phyloP scores from a whole-genome alignment of 2,113 vertebrate genomes.

The Oenanthe melanoleuca region DNA sequence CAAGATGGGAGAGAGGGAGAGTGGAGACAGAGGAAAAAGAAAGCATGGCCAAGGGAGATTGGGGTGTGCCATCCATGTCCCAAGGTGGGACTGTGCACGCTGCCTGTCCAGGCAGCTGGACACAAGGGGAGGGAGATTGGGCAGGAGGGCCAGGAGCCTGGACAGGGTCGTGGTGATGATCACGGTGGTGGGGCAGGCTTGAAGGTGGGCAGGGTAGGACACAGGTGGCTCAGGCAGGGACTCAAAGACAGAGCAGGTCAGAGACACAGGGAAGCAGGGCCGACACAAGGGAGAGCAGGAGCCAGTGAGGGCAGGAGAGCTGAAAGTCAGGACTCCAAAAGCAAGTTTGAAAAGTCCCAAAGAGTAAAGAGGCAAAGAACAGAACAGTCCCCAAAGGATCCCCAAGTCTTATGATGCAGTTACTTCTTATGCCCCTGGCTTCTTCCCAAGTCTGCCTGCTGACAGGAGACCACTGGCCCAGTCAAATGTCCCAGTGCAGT shows the following conservation, averaged over 20 bases:
- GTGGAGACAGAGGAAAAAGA: not conserved
- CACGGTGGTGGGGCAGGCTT: not conserved
- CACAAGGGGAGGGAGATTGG: not conserved
- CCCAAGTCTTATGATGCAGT: too few relatives aligned
- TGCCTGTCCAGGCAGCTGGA: too few relatives aligned
- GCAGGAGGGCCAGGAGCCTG: not conserved
- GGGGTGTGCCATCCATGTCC: fast-evolving
- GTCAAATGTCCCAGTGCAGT: not conserved
- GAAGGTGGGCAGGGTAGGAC: fast-evolving
- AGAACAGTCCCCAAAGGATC: not conserved
- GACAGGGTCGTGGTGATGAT: fast-evolving
- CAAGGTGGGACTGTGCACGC: fast-evolving
- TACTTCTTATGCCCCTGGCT: not conserved
- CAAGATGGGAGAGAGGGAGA: not conserved
- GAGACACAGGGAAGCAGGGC: not conserved
- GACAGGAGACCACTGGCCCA: not conserved
- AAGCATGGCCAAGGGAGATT: fast-evolving
- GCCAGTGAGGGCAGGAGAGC: not conserved
- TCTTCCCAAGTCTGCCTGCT: too few relatives aligned
- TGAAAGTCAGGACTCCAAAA: not conserved
- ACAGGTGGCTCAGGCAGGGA: too few relatives aligned
- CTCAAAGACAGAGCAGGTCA: fast-evolving
- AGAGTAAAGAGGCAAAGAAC: not conserved
- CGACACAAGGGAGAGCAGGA: too few relatives aligned
- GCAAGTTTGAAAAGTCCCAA: not conserved